Evolutionary conservation across 2,888 invertebrate species (phyloP), one percentile per base, ranked within the genome.

Genomic region (Andrena praecox): DNA sequence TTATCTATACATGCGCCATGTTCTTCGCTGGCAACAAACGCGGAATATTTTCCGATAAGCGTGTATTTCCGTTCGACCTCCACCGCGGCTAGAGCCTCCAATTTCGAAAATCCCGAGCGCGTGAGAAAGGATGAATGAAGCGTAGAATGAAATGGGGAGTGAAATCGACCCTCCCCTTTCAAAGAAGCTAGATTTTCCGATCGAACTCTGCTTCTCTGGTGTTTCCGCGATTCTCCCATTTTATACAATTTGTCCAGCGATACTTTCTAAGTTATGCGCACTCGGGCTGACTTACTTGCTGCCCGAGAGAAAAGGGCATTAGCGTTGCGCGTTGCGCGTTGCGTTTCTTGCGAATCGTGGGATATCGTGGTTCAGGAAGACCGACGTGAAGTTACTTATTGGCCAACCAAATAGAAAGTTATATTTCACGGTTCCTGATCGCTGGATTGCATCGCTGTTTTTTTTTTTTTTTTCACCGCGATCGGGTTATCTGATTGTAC

Each of bases 361-460:
- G n/a, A 42, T 42, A 31, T 12, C 24, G n/a, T 20, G 24, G 24
- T 72, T 63, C 54, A n/a, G 31, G 42, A 24, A 42, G 52, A 54
- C 35, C 31, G 3, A 24, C 20, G 24, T 31, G 29, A 31, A 76
- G 27, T 27, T 71, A 76, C 20, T 27, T 71, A 54, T 73, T 77
- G 56, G 56, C 48, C 56, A 64, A 64, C 73, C 64, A 24, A 56
- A 72, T 77, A 74, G 77, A 77, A 77, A 77, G 74, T 77, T 74
- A 74, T 66, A 74, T 66, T 77, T 50, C 66, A 74, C 66, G 66
- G 60, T 77, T 52, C 50, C 31, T 60, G 52, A 52, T 35, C 60
- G 20, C 27, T 27, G 27, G 54, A 63, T 63, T 33, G 2, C 12
- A 7, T 31, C 52, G 29, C 16, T 50, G 50, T 50, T 50, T 12